Conservation (phyloP, 2,888 invertebrate genomes). For the Elegia similella region DNA sequence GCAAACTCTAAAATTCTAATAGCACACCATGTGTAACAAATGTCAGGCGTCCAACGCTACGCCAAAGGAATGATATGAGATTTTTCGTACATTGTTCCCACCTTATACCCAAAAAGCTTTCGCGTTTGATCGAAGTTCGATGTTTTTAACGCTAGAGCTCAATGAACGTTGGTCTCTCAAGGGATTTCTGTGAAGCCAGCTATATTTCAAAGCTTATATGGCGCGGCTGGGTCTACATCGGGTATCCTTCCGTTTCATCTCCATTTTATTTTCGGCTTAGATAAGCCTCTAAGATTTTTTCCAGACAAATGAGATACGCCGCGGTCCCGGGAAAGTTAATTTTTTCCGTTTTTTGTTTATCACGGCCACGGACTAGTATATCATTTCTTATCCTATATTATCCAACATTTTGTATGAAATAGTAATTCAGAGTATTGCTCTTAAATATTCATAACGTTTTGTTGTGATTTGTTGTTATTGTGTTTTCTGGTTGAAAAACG, state of each 20-base stretch:
- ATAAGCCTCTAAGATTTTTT: slow-evolving; percentile 55
- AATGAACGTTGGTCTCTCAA: slow-evolving; percentile 37
- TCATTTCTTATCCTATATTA: slow-evolving; percentile 19
- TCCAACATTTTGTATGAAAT: slow-evolving; percentile 8
- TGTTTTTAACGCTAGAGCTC: slow-evolving; percentile 36
- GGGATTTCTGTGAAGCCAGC: slow-evolving; percentile 44
- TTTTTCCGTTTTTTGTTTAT: slow-evolving; percentile 41
- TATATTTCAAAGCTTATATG: slow-evolving; percentile 64
- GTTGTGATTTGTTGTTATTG: not conserved
- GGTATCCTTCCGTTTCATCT: slow-evolving; percentile 66
- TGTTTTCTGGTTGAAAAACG: not conserved
- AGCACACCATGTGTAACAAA: slow-evolving; percentile 5
- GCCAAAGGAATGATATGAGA: slow-evolving; percentile 16
- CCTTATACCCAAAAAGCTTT: slow-evolving; percentile 16
- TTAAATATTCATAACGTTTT: slow-evolving; percentile 6
- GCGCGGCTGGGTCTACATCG: slow-evolving; percentile 48
- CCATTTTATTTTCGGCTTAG: slow-evolving; percentile 66
- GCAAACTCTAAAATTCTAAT: slow-evolving; percentile 1
- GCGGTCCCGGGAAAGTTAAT: slow-evolving; percentile 39
- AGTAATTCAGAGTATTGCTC: slow-evolving; percentile 16
- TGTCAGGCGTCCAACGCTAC: not conserved
- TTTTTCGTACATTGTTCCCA: slow-evolving; percentile 18
- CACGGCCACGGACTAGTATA: slow-evolving; percentile 24
- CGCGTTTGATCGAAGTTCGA: slow-evolving; percentile 38
- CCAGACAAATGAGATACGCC: slow-evolving; percentile 54